These are phyloP conservation scores for Macrotis lagotis DNA, from an alignment of 2,113 vertebrate genomes.

Conservation along the genomic window DNA sequence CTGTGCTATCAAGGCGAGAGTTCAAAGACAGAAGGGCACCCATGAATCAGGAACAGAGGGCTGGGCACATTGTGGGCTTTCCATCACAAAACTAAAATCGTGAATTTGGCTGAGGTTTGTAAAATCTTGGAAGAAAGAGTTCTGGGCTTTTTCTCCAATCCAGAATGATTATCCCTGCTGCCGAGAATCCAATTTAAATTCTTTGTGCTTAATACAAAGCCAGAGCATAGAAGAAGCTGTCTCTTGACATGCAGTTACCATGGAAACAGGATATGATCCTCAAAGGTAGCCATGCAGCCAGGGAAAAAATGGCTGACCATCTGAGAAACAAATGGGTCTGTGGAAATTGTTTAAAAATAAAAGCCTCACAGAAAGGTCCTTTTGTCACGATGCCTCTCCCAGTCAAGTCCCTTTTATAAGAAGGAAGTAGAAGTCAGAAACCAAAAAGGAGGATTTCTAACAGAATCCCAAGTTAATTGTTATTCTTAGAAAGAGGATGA, in stretches of 20 bases:
- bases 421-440: neutral
- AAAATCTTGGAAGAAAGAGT: constrained; percentile 68
- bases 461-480: neutral
- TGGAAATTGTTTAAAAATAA: constrained; percentile 40
- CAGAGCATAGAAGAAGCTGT: constrained; percentile 80
- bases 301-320: constrained; percentile 43
- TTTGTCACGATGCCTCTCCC: constrained; percentile 23
- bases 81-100: constrained; percentile 38
- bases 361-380: constrained; percentile 21
- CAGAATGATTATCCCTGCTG: constrained; percentile 72
- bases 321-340: constrained; percentile 42
- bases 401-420: constrained; percentile 16
- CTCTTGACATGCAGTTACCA: constrained; percentile 83
- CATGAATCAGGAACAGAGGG: constrained; percentile 15
- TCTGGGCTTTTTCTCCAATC: constrained; percentile 64
- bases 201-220: constrained; percentile 90
- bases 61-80: constrained; percentile 36
- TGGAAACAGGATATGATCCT: constrained; percentile 83
- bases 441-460: neutral
- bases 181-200: constrained; percentile 80
- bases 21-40: neutral
- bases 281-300: constrained; percentile 55
- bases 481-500: neutral
- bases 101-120: constrained; percentile 63
- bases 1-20: constrained; percentile 8